Evolutionary conservation across 2,797 vertebrate species (phyloP), one percentile per base, ranked within the genome.

Genomic region (Sitta carolinensis): DNA sequence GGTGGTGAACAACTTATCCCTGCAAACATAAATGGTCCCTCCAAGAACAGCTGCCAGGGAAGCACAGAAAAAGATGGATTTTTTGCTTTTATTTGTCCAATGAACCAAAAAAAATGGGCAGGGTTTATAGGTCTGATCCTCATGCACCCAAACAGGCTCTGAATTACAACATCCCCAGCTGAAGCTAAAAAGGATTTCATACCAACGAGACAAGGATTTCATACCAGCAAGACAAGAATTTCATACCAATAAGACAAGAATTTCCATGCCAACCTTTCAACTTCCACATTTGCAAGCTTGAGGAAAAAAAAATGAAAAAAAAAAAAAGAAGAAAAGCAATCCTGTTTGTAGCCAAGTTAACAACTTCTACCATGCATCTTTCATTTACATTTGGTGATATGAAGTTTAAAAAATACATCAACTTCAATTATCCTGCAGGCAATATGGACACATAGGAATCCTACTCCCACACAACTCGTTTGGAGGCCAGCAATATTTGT

Each of bases 381-480:
- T 86, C 63, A 76, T 90, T 93, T 95, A 50, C 47, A 73, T 75
- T 81, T 58, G 40, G 62, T 84, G 76, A 67, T 38, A 38, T 6
- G 63, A 85, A 91, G 42, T 84, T 95, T 88, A 70, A 93, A 95
- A 88, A 78, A 84, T 19, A 50, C 23, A 92, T 61, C 19, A 16
- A 12, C 79, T 78, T 93, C 91, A 94, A 78, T 90, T 91, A 78
- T 86, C 82, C 70, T 86, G 43, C 90, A 91, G 67, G 51, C 59
- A 94, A 88, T 90, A 84, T 61, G 50, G 86, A 87, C 77, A 92
- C 80, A 67, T 2, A 89, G 78, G 87, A 95, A 91, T 93, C 72
- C 48, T 87, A 63, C 87, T 86, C 88, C 93, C 70, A 93, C 70
- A 52, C 73, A 93, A 64, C 76, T 76, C 85, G 21, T 90, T 96